Conservation (phyloP, 2,888 invertebrate species). For the Punctoribates punctum region DNA sequence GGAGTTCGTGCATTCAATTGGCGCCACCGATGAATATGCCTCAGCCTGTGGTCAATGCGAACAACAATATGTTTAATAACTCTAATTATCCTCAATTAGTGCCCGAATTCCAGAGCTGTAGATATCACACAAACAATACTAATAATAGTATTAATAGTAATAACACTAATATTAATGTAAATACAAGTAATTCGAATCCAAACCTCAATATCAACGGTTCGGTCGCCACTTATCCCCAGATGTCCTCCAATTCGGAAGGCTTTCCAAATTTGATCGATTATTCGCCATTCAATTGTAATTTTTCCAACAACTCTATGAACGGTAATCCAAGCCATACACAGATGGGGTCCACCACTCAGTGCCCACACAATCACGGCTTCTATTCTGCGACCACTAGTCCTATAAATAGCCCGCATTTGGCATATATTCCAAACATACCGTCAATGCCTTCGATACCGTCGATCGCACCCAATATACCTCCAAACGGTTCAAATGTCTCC, state of each 20-base stretch:
- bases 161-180: background rate
- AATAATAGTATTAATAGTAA: slow-evolving; percentile 18
- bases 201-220: background rate
- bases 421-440: slow-evolving; percentile 36
- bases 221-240: background rate
- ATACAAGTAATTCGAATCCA: background rate
- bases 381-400: slow-evolving; percentile 37
- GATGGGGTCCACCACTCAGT: slow-evolving; percentile 41
- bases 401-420: slow-evolving; percentile 24
- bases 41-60: background rate
- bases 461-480: slow-evolving; percentile 24
- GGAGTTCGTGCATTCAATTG: slow-evolving; percentile 20
- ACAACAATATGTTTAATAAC: background rate
- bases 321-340: slow-evolving; percentile 46
- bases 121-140: background rate
- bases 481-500: slow-evolving; percentile 26
- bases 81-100: background rate
- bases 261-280: slow-evolving; percentile 16
- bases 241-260: background rate
- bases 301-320: slow-evolving; percentile 47
- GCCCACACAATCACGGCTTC: slow-evolving; percentile 40
- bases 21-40: slow-evolving; percentile 6
- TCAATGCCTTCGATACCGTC: slow-evolving; percentile 24
- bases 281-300: slow-evolving; percentile 27
- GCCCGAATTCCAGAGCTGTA: slow-evolving; percentile 13